Evolutionary conservation across 1,140 invertebrate species (phyloP).

Genomic region (Theocolax elegans): DNA sequence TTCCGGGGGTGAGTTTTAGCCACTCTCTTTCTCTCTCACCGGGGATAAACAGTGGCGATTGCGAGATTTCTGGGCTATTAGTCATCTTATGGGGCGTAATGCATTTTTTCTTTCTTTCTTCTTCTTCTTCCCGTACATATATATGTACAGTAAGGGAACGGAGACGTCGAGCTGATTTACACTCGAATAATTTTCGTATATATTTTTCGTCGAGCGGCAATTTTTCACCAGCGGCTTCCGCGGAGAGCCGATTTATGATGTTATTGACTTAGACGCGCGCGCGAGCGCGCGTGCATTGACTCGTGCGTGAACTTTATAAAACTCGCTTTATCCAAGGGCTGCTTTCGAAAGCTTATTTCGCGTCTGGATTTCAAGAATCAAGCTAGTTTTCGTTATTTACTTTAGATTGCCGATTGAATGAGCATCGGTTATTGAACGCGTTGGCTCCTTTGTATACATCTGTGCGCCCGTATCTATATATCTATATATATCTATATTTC

Average conservation of each 20-base stretch:
- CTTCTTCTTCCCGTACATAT: neutral
- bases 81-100: conserved; percentile 15
- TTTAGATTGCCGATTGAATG: too few species aligned
- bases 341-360: too few species aligned
- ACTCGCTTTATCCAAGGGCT: too few species aligned
- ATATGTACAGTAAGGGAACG: too few species aligned
- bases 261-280: conserved; percentile 28
- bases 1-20: neutral
- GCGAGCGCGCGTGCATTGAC: too few species aligned
- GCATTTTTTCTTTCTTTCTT: neutral
- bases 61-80: conserved; percentile 30
- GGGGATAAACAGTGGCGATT: conserved; percentile 7
- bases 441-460: too few species aligned
- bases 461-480: too few species aligned
- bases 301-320: neutral
- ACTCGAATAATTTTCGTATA: conserved; percentile 26
- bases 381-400: too few species aligned
- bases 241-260: conserved; percentile 21
- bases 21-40: neutral
- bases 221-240: conserved; percentile 8
- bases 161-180: neutral
- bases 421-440: too few species aligned
- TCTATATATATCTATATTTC: too few species aligned
- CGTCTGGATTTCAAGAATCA: too few species aligned
- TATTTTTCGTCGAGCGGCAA: conserved; percentile 17